Evolutionary conservation across 2,113 vertebrate genomes (phyloP).

Genomic region (Xyliphius kryptos): DNA sequence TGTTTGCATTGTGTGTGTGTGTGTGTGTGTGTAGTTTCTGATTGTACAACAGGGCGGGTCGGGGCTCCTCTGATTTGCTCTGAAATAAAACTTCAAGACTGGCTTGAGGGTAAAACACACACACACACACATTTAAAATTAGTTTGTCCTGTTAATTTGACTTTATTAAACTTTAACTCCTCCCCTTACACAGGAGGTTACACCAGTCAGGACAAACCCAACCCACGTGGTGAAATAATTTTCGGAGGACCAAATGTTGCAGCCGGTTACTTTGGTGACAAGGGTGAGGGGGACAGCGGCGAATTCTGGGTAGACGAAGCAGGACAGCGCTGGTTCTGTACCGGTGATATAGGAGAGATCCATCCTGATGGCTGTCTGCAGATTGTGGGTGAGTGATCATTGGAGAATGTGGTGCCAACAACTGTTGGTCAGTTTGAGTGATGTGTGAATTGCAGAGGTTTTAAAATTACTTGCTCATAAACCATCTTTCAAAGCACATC

Average conservation of each 20-base stretch:
- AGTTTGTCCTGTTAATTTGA: too few relatives aligned
- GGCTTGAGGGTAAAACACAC: conserved; percentile 81
- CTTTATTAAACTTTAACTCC: too few relatives aligned
- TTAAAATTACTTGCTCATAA: too few relatives aligned
- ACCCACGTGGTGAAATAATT: conserved; percentile 89
- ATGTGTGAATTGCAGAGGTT: too few relatives aligned
- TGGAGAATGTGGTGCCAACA: too few relatives aligned
- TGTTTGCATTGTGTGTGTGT: conserved; percentile 10
- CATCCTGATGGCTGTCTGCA: conserved; percentile 90
- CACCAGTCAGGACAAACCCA: conserved; percentile 79
- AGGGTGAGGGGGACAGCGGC: conserved; percentile 62
- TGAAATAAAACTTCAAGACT: conserved; percentile 86
- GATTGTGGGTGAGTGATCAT: conserved; percentile 85
- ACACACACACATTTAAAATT: background rate
- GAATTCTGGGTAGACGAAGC: conserved; percentile 81
- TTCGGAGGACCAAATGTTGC: conserved; percentile 93
- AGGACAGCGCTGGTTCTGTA: conserved; percentile 93
- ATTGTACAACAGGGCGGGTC: conserved; percentile 87
- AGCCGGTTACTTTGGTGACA: conserved; percentile 83
- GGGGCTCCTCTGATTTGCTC: conserved; percentile 92
- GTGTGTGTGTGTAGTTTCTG: conserved; percentile 45
- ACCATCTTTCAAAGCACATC: too few relatives aligned
- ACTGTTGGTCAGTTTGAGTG: too few relatives aligned
- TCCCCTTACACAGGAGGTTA: too few relatives aligned
- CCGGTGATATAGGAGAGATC: conserved; percentile 90